Conservation (phyloP, 2,113 vertebrate genomes). For the Ploceus nigricollis region DNA sequence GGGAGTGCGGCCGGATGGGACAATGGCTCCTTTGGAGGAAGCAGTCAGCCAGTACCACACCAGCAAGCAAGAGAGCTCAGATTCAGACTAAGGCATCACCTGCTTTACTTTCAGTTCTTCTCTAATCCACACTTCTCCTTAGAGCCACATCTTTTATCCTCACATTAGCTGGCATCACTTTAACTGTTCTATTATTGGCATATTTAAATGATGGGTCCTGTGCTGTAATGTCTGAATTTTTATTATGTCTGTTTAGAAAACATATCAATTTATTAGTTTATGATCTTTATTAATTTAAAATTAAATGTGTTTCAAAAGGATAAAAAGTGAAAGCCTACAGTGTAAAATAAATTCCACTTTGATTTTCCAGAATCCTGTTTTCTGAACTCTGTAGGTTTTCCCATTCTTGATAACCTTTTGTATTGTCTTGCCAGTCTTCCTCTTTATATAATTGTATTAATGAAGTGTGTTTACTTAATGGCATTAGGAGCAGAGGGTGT, state of each 20-base stretch:
- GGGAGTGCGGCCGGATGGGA: conserved; percentile 90
- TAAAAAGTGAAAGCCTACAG: background rate
- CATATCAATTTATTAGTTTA: conserved; percentile 22
- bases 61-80: conserved; percentile 83
- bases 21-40: conserved; percentile 91
- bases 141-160: conserved; percentile 69
- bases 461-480: background rate
- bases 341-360: conserved; percentile 2
- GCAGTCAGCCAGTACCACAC: conserved; percentile 75
- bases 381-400: conserved; percentile 5
- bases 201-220: conserved; percentile 60
- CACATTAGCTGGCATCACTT: conserved; percentile 64
- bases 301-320: background rate
- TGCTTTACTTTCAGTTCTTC: conserved; percentile 51
- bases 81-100: conserved; percentile 83
- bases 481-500: background rate
- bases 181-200: conserved; percentile 59
- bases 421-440: conserved; percentile 10
- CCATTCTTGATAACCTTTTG: background rate
- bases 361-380: conserved; percentile 8
- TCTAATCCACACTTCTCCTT: conserved; percentile 62
- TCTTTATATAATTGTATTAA: conserved; percentile 1
- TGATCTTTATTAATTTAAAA: conserved; percentile 50
- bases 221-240: conserved; percentile 58
- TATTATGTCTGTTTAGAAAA: conserved; percentile 48